phyloP scores from a whole-genome alignment of 2,888 invertebrate species.

The Ophion obscuratus region DNA sequence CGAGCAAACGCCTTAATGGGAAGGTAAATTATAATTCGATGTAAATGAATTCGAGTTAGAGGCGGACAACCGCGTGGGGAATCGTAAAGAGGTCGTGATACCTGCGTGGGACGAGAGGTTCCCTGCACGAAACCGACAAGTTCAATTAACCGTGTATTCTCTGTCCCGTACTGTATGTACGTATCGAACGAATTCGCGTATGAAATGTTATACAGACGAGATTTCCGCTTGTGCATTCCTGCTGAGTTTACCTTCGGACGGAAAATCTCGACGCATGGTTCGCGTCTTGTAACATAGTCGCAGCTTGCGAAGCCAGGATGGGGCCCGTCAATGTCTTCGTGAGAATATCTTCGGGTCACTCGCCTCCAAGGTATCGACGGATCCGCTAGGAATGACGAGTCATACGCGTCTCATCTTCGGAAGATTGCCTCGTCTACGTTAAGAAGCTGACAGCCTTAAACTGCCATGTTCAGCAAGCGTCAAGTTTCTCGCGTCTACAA shows the following conservation, averaged over 20 bases:
- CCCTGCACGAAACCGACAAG: constrained; percentile 46
- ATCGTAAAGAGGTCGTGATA: constrained; percentile 48
- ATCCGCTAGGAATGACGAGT: constrained; percentile 19
- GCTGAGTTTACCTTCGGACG: constrained; percentile 21
- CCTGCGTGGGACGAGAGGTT: constrained; percentile 43
- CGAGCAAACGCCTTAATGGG: constrained; percentile 7
- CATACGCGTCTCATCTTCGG: not conserved
- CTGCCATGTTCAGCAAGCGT: constrained; percentile 37
- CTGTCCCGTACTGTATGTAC: constrained; percentile 20
- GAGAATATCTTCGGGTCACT: constrained; percentile 16
- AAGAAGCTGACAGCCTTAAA: constrained; percentile 40
- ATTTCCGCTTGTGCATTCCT: constrained; percentile 40
- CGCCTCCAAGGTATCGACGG: constrained; percentile 7
- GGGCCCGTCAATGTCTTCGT: constrained; percentile 42
- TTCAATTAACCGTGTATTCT: constrained; percentile 60
- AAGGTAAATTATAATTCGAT: constrained; percentile 61
- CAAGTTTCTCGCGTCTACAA: too few relatives aligned
- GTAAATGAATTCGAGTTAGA: constrained; percentile 58
- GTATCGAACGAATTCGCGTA: constrained; percentile 35
- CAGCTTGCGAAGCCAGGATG: constrained; percentile 10
- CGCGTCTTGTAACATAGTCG: constrained; percentile 21
- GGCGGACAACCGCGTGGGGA: constrained; percentile 8
- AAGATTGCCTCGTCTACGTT: constrained; percentile 24
- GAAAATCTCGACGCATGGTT: constrained; percentile 35
- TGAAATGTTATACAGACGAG: constrained; percentile 18